Conservation (phyloP, 2,797 vertebrate genomes). For the Heteromormyrus szaboi region DNA sequence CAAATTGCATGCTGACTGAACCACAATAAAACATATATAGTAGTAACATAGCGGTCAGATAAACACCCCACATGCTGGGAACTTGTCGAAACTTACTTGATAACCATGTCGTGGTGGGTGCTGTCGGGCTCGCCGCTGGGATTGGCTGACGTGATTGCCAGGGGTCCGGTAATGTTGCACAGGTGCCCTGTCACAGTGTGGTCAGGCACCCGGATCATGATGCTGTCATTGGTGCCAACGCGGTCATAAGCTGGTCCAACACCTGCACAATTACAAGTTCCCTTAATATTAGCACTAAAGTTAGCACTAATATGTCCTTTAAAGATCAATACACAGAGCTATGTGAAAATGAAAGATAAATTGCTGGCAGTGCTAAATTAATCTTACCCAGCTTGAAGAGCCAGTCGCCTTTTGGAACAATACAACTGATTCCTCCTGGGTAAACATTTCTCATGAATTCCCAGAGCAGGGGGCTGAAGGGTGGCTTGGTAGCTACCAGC, state of each 20-base stretch:
- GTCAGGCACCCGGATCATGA: slow-evolving; percentile 86
- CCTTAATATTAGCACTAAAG: not conserved
- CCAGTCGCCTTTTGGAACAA: slow-evolving; percentile 82
- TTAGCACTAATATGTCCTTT: not conserved
- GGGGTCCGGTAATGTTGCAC: slow-evolving; percentile 76
- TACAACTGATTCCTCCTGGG: slow-evolving; percentile 82
- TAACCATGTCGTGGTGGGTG: slow-evolving; percentile 81
- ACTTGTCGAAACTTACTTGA: slow-evolving; percentile 59
- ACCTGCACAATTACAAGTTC: slow-evolving; percentile 48
- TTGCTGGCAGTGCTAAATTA: not conserved
- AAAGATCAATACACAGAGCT: not conserved
- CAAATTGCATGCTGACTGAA: not conserved
- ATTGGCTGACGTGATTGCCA: slow-evolving; percentile 84
- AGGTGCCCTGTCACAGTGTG: slow-evolving; percentile 75
- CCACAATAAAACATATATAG: not conserved
- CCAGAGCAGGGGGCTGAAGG: slow-evolving; percentile 82
- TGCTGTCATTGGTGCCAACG: slow-evolving; percentile 79
- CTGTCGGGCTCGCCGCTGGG: slow-evolving; percentile 82
- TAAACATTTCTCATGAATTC: slow-evolving; percentile 84
- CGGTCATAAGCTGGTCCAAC: slow-evolving; percentile 73
- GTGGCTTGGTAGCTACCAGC: slow-evolving; percentile 69
- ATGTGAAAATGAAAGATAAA: not conserved
- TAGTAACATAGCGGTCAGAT: not conserved
- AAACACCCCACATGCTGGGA: not conserved
- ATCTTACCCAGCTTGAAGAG: slow-evolving; percentile 71